A percentile compares a stretch with the other conserved stretches of the same genome.
Conservation (phyloP, 2,888 invertebrate species). For the Norana najaformis region DNA sequence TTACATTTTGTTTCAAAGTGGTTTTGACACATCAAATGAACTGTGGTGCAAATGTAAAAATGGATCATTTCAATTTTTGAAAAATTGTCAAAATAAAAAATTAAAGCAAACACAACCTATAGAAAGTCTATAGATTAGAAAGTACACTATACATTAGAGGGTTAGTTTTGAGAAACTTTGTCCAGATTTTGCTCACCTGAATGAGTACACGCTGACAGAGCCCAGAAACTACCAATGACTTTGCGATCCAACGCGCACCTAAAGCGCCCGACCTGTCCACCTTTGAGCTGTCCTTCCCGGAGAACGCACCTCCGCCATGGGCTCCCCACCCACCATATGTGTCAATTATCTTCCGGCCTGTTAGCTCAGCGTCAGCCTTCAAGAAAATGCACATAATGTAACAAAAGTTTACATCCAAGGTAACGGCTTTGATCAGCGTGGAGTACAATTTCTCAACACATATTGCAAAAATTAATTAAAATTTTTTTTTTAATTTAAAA, state of each 20-base stretch:
- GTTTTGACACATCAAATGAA: too few species aligned
- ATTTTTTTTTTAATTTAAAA: too few species aligned
- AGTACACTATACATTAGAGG: too few species aligned
- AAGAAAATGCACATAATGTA: conserved; percentile 37
- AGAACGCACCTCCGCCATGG: conserved; percentile 98
- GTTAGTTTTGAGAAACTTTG: background rate
- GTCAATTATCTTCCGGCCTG: conserved; percentile 98
- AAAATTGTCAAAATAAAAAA: too few species aligned
- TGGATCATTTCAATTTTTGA: too few species aligned
- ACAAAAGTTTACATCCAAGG: background rate
- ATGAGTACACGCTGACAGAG: conserved; percentile 94
- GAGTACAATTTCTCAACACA: background rate
- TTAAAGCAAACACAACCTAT: too few species aligned
- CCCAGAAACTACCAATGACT: conserved; percentile 91
- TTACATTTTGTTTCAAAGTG: too few species aligned
- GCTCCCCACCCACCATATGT: conserved; percentile 99
- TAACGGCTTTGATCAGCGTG: too few species aligned
- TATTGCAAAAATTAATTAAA: too few species aligned
- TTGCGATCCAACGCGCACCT: conserved; percentile 98
- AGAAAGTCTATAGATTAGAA: too few species aligned
- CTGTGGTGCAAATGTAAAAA: too few species aligned
- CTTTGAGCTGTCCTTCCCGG: conserved; percentile 87
- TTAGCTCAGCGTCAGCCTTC: conserved; percentile 92
- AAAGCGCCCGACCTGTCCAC: conserved; percentile 94
- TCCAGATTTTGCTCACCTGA: conserved; percentile 69